phyloP scores from a whole-genome alignment of 2,888 invertebrate species.

The Parnassius orleans region DNA sequence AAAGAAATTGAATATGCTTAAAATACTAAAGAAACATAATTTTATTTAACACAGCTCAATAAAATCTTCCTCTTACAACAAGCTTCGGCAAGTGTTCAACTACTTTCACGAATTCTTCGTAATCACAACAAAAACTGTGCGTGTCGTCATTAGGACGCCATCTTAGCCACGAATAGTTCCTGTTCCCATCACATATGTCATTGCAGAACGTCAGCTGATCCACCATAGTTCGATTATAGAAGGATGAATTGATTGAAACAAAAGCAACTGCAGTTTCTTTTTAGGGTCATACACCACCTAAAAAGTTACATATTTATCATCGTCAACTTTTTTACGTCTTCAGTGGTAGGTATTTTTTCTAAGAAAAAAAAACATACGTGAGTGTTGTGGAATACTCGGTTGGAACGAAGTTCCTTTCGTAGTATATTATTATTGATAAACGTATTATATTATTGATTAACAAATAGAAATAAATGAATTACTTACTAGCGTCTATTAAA shows the following conservation, averaged over 20 bases:
- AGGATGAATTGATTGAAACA: conserved; percentile 61
- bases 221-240: conserved; percentile 46
- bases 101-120: conserved; percentile 45
- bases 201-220: conserved; percentile 51
- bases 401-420: no score
- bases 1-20: no score
- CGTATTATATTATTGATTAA: no score
- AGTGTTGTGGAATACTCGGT: no score
- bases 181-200: conserved; percentile 51
- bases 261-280: conserved; percentile 52
- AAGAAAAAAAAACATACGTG: no score
- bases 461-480: no score
- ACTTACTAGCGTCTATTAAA: no score
- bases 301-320: conserved; percentile 21
- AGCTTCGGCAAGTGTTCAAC: conserved; percentile 44
- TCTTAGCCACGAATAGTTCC: conserved; percentile 52
- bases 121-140: conserved; percentile 65
- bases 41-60: conserved; percentile 26
- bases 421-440: no score
- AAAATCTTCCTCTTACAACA: conserved; percentile 40
- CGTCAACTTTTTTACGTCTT: no score
- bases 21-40: no score
- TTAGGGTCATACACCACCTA: conserved; percentile 63
- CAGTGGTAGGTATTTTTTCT: no score
- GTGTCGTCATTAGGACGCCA: conserved; percentile 65